These are phyloP conservation scores for Noctua fimbriata DNA, from an alignment of 2,888 invertebrate genomes.

Conservation along the genomic window DNA sequence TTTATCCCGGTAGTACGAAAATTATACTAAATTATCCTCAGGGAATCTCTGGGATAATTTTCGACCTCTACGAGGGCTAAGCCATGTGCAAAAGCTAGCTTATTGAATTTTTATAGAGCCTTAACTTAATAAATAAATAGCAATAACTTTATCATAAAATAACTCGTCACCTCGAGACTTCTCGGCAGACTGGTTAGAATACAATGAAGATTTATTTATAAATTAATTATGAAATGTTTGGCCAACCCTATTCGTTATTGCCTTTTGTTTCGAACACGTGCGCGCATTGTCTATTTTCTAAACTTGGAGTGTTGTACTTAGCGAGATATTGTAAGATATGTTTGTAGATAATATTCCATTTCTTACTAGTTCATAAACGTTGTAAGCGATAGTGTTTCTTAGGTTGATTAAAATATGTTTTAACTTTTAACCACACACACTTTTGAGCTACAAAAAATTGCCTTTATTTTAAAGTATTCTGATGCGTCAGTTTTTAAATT, in stretches of 20 bases:
- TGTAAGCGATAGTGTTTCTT: neutral
- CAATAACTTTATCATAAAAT: conserved; percentile 2
- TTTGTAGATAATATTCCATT: conserved; percentile 49
- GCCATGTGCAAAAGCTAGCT: neutral
- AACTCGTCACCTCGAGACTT: conserved; percentile 14
- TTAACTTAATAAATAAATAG: conserved; percentile 4
- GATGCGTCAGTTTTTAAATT: neutral
- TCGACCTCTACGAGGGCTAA: neutral
- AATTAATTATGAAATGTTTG: conserved; percentile 14
- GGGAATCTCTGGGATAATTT: neutral
- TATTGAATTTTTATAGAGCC: neutral
- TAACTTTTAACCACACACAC: neutral
- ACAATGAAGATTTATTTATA: conserved; percentile 29
- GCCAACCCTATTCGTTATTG: conserved; percentile 60
- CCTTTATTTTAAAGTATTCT: neutral
- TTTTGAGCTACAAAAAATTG: neutral
- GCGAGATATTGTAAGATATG: conserved; percentile 48
- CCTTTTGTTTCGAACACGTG: conserved; percentile 63
- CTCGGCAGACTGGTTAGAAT: conserved; percentile 1
- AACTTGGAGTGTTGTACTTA: conserved; percentile 54
- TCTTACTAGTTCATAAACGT: conserved; percentile 11
- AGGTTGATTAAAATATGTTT: neutral
- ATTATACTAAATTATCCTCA: neutral
- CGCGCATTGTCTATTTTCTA: conserved; percentile 65
- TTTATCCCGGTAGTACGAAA: neutral